Evolutionary conservation across 2,797 vertebrate genomes (phyloP).

Genomic region (Eulemur rubriventer): DNA sequence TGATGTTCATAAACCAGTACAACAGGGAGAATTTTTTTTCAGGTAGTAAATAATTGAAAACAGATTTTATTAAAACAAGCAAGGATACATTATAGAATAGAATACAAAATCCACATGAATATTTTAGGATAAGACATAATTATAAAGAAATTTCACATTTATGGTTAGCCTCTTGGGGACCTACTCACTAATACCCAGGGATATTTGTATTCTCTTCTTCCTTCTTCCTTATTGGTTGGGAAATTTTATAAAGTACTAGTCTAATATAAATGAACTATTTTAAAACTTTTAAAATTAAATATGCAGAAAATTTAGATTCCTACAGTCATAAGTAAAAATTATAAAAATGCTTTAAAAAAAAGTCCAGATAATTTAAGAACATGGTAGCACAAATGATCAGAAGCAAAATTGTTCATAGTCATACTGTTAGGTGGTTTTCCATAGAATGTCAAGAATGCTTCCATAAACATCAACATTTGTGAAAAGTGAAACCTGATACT

Average conservation of each 20-base stretch:
- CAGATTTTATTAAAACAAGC: conserved; percentile 64
- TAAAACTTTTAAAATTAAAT: background rate
- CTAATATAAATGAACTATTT: background rate
- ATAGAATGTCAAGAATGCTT: background rate
- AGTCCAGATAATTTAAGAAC: background rate
- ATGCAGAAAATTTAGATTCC: background rate
- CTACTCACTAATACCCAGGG: background rate
- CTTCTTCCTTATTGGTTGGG: background rate
- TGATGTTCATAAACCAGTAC: background rate
- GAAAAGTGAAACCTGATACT: background rate
- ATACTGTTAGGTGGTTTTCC: background rate
- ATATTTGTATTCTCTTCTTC: background rate
- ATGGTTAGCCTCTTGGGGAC: background rate
- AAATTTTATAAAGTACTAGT: conserved; percentile 27
- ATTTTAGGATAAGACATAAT: conserved; percentile 53
- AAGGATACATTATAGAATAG: conserved; percentile 17
- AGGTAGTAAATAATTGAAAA: conserved; percentile 67
- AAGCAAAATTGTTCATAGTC: background rate
- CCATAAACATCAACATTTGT: background rate
- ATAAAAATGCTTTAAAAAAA: background rate
- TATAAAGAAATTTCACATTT: conserved; percentile 32
- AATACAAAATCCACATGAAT: conserved; percentile 60
- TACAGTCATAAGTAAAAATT: background rate
- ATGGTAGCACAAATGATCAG: background rate
- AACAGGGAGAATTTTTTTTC: conserved; percentile 15